A percentile compares a stretch with the other conserved stretches of the same genome.
Evolutionary conservation across 2,888 invertebrate species (phyloP).

Genomic region (Bibio marci): DNA sequence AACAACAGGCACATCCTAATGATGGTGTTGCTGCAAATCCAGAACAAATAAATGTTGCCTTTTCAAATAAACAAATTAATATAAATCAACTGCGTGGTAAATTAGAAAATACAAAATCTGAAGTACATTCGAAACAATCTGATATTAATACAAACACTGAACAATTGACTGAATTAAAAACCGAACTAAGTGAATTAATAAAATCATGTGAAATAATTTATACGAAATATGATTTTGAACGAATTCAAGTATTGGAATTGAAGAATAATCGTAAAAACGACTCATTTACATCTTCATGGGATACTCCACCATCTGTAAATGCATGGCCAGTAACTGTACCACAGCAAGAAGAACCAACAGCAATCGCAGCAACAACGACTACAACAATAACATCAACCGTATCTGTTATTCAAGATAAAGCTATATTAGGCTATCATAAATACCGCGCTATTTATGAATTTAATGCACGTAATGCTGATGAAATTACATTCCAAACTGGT

Average conservation of each 20-base stretch:
- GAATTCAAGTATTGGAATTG: conserved; percentile 36
- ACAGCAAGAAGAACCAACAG: conserved; percentile 18
- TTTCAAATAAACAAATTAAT: conserved; percentile 53
- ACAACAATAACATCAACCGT: conserved; percentile 17
- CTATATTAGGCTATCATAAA: conserved; percentile 34
- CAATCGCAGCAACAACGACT: conserved; percentile 24
- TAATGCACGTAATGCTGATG: conserved; percentile 78
- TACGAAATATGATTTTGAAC: conserved; percentile 49
- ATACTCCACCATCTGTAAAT: conserved; percentile 13
- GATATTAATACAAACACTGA: conserved; percentile 69
- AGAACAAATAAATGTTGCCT: conserved; percentile 41
- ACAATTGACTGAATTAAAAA: conserved; percentile 55
- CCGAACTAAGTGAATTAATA: conserved; percentile 44
- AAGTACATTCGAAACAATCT: conserved; percentile 58
- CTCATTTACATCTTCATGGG: conserved; percentile 36
- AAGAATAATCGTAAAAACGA: conserved; percentile 33
- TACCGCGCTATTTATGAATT: conserved; percentile 92
- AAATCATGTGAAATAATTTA: conserved; percentile 51
- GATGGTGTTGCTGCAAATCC: conserved; percentile 32
- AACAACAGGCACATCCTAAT: conserved; percentile 23
- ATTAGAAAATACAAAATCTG: conserved; percentile 56
- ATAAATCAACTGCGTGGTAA: conserved; percentile 52
- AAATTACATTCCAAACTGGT: conserved; percentile 83
- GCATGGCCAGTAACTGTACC: conserved; percentile 16
- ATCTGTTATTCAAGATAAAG: conserved; percentile 9